Conservation (phyloP, 1,140 invertebrate genomes). For the Melitaea cinxia region DNA sequence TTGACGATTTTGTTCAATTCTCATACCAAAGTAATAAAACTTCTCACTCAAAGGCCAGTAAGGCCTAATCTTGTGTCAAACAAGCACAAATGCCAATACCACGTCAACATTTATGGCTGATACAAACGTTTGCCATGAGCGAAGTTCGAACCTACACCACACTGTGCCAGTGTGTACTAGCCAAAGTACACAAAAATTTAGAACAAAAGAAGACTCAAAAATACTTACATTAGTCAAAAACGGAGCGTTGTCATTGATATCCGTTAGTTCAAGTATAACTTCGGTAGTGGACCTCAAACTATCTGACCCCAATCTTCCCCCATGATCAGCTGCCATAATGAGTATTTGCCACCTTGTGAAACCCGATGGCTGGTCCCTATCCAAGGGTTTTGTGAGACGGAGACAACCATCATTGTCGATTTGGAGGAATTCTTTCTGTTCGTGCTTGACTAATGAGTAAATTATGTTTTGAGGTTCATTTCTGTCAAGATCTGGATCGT, state of each 20-base stretch:
- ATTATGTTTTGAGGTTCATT: slow-evolving; percentile 88
- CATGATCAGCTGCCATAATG: slow-evolving; percentile 92
- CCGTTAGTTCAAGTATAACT: slow-evolving; percentile 88
- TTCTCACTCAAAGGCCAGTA: too few species aligned
- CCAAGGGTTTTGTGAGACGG: slow-evolving; percentile 88
- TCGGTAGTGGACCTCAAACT: slow-evolving; percentile 84
- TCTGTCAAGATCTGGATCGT: slow-evolving; percentile 92
- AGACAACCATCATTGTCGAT: slow-evolving; percentile 90
- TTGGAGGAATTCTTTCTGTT: slow-evolving; percentile 85
- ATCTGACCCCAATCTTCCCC: slow-evolving; percentile 79
- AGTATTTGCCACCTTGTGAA: slow-evolving; percentile 91
- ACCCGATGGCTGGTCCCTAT: slow-evolving; percentile 93
- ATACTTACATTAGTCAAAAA: slow-evolving; percentile 88
- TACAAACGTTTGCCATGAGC: too few species aligned
- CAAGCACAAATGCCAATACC: too few species aligned
- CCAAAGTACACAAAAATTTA: not conserved
- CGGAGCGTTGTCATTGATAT: slow-evolving; percentile 96
- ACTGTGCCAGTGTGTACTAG: too few species aligned
- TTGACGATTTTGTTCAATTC: too few species aligned
- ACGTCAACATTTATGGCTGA: too few species aligned
- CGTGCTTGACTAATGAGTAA: slow-evolving; percentile 87
- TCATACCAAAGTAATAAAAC: too few species aligned
- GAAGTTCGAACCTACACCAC: too few species aligned
- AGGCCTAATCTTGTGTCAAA: too few species aligned
- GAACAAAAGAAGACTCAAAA: slow-evolving; percentile 10